A percentile compares a stretch with the other conserved stretches of the same genome.
Evolutionary conservation across 2,113 vertebrate species (phyloP).

Genomic region (Labeo rohita): DNA sequence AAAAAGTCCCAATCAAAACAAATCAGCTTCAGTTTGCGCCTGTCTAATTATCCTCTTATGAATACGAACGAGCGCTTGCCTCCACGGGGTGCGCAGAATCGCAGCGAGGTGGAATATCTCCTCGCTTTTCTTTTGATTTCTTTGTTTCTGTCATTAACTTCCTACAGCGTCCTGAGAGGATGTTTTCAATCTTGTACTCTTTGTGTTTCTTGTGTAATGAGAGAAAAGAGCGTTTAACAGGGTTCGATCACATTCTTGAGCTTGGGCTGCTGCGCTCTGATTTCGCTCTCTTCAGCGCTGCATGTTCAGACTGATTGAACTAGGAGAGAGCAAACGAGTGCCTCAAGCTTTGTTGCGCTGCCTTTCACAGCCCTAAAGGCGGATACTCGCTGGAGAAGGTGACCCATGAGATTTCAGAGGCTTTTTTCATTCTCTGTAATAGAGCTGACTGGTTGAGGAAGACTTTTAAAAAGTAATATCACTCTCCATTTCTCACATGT

Average conservation of each 20-base stretch:
- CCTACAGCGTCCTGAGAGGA: constrained; percentile 41
- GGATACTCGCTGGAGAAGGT: not conserved
- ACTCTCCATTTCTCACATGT: constrained; percentile 24
- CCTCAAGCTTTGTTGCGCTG: constrained; percentile 34
- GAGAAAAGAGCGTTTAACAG: constrained; percentile 32
- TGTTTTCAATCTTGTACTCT: constrained; percentile 43
- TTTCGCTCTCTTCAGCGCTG: constrained; percentile 1
- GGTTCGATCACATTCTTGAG: constrained; percentile 8
- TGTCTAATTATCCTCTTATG: constrained; percentile 41
- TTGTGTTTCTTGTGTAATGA: constrained; percentile 38
- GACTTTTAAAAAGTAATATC: constrained; percentile 23
- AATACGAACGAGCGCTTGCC: constrained; percentile 10
- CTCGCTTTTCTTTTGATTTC: constrained; percentile 25
- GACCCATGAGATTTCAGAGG: not conserved
- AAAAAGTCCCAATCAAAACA: constrained; percentile 4
- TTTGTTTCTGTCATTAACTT: constrained; percentile 47
- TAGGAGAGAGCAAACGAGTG: constrained; percentile 1
- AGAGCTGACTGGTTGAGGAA: not conserved
- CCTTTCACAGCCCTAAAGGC: constrained; percentile 3
- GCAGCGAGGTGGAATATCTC: constrained; percentile 19
- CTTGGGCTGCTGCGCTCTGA: not conserved
- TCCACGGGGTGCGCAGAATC: constrained; percentile 4
- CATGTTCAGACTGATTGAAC: constrained; percentile 19
- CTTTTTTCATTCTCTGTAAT: constrained; percentile 20
- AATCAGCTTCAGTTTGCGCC: not conserved